Evolutionary conservation across 2,888 invertebrate species (phyloP), one percentile per base, ranked within the genome.

Genomic region (Zaprionus lineosus): DNA sequence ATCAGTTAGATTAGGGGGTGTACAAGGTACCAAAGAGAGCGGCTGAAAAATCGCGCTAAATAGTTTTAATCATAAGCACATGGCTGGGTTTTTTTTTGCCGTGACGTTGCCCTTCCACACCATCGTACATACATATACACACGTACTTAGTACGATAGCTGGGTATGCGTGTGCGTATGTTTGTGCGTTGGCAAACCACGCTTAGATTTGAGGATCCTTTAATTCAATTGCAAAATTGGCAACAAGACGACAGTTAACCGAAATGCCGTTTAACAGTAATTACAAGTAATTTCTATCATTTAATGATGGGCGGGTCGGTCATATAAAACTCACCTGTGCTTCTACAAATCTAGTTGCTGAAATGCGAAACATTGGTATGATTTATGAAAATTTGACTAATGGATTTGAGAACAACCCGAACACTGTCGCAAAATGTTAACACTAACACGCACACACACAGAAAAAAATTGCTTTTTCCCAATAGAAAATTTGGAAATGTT

Each of bases 281-380:
- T 44, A 9, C 19, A 26, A n/a, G n/a, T n/a, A n/a, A n/a, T n/a
- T n/a, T n/a, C n/a, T n/a, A n/a, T n/a, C 11, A 29, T 18, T 40
- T 18, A 41, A 28, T 34, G 7, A n/a, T 11, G 26, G 34, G 7
- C 4, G 3, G 29, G 28, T 16, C 16, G 5, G 14, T 31, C 21
- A 29, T 16, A 8, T 8, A 28, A 14, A 68, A 88, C 89, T 88
- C 83, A 93, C 93, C 92, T 93, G 93, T 88, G 92, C 91, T 89
- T 93, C 93, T 74, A 91, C 89, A 86, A 94, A 89, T 91, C 91
- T 92, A 72, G 91, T 91, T 78, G 93, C 91, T 77, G 93, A 91
- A 89, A 93, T 92, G 90, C 93, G 93, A 91, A 92, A 93, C 87
- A 94, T 90, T 89, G 93, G 92, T 94, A 94, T 94, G 71, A 67